Percentiles rank a stretch among this genome's conserved stretches.
Evolutionary conservation across 2,113 vertebrate genomes (phyloP).

Genomic region (Connochaetes taurinus): DNA sequence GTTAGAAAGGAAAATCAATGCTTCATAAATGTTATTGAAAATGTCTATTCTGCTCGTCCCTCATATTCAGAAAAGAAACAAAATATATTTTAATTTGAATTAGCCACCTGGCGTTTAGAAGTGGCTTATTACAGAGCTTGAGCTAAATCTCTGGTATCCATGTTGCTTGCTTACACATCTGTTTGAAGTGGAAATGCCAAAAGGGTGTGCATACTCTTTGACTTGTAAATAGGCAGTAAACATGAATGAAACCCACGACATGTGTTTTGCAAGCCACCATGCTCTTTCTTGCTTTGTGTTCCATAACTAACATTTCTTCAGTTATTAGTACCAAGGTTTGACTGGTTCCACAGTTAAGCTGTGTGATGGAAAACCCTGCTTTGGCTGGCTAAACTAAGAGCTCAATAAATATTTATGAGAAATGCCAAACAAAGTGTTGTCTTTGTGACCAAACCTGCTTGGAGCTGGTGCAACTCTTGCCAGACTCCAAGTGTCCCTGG

Average conservation of each 20-base stretch:
- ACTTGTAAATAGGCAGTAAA: not conserved
- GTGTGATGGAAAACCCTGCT: not conserved
- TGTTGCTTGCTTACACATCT: not conserved
- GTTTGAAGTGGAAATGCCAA: not conserved
- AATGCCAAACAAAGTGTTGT: not conserved
- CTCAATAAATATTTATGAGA: not conserved
- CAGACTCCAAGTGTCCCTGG: not conserved
- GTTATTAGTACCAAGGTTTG: not conserved
- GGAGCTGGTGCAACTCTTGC: not conserved
- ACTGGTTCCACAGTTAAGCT: not conserved
- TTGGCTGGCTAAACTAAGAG: not conserved
- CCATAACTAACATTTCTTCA: not conserved
- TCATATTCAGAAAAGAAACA: conserved; percentile 12
- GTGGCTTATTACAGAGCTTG: not conserved
- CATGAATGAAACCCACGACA: not conserved
- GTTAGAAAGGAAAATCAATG: not conserved
- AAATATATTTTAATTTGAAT: conserved; percentile 29
- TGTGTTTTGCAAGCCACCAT: not conserved
- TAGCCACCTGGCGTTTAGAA: conserved; percentile 22
- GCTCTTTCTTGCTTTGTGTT: not conserved
- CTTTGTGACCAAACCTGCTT: not conserved
- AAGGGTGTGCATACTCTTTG: not conserved
- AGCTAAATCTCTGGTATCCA: not conserved
- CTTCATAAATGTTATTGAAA: not conserved
- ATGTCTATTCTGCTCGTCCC: not conserved